Evolutionary conservation across 2,888 invertebrate species (phyloP).

Genomic region (Rhogogaster chlorosoma): DNA sequence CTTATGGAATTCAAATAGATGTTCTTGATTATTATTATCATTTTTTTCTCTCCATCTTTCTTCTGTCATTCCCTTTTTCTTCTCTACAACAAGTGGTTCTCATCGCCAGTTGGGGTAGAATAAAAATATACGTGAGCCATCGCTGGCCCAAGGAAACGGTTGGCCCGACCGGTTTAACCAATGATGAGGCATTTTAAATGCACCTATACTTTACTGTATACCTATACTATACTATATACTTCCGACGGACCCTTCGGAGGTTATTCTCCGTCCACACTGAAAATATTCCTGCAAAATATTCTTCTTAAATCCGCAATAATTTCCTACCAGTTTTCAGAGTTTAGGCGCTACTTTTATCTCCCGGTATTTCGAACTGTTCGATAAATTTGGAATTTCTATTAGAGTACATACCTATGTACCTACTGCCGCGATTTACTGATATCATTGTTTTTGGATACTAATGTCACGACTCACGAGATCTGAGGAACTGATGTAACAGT

Average conservation of each 20-base stretch:
- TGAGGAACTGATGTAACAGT: background rate
- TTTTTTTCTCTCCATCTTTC: background rate
- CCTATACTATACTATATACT: no score
- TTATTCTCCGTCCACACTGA: background rate
- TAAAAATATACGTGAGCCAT: background rate
- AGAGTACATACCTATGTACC: background rate
- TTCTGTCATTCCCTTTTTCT: background rate
- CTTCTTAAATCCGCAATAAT: background rate
- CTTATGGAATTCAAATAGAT: background rate
- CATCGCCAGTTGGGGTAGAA: background rate
- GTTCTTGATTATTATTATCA: background rate
- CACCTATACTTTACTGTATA: background rate
- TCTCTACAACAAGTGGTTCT: background rate
- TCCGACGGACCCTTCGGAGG: background rate
- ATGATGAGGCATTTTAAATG: constrained; percentile 55
- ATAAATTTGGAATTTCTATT: background rate
- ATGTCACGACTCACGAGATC: background rate
- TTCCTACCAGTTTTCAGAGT: background rate
- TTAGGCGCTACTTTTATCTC: background rate
- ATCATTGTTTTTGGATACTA: background rate
- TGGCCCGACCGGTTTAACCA: constrained; percentile 51
- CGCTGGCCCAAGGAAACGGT: constrained; percentile 31
- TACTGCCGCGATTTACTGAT: background rate
- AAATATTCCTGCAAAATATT: background rate
- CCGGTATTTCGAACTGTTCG: background rate